phyloP scores from a whole-genome alignment of 2,888 invertebrate species.

The Orchesella flavescens region DNA sequence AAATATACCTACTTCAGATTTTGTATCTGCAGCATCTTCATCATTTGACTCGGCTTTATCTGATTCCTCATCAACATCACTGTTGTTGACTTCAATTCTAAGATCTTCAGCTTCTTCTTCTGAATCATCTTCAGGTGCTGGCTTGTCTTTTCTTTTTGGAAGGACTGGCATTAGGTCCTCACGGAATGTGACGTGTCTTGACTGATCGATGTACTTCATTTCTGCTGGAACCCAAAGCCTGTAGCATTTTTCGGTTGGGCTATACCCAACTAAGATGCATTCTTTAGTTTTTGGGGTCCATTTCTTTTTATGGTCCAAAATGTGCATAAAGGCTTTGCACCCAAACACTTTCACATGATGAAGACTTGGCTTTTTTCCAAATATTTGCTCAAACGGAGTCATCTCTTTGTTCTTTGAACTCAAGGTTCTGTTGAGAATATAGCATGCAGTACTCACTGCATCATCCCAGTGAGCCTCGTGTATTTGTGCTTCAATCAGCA shows the following conservation, averaged over 20 bases:
- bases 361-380: conserved; percentile 69
- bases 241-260: conserved; percentile 68
- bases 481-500: conserved; percentile 72
- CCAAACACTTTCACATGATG: conserved; percentile 71
- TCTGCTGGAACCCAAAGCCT: conserved; percentile 63
- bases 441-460: conserved; percentile 73
- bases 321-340: conserved; percentile 56
- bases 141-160: neutral
- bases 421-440: conserved; percentile 72
- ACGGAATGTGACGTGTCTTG: conserved; percentile 70
- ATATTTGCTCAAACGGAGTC: conserved; percentile 71
- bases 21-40: no score
- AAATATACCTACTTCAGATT: no score
- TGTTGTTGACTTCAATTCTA: neutral
- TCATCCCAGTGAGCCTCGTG: conserved; percentile 73
- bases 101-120: conserved; percentile 1
- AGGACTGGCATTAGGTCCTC: conserved; percentile 47
- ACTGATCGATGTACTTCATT: conserved; percentile 64
- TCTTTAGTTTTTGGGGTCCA: conserved; percentile 45
- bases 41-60: no score
- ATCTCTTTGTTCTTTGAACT: conserved; percentile 22
- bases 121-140: neutral
- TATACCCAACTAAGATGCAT: conserved; percentile 67
- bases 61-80: neutral
- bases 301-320: conserved; percentile 16